Evolutionary conservation across 1,140 invertebrate species (phyloP).

Genomic region (Ericerus pela): DNA sequence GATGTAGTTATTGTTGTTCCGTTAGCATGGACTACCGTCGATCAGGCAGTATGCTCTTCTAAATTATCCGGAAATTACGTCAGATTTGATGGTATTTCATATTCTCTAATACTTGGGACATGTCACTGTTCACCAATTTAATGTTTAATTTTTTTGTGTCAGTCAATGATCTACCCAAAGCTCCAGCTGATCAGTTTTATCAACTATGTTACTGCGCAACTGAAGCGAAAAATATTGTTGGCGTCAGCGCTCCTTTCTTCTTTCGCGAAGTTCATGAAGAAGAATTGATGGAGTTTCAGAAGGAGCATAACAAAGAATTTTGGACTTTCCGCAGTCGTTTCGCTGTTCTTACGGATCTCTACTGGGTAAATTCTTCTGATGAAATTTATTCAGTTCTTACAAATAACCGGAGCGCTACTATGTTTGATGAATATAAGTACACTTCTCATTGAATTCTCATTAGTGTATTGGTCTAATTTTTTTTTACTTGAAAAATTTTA

Average conservation of each 20-base stretch:
- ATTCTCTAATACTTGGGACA: no score
- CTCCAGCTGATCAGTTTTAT: not conserved
- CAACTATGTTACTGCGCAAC: not conserved
- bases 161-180: conserved; percentile 1
- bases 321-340: not conserved
- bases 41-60: not conserved
- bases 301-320: not conserved
- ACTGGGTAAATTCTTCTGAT: not conserved
- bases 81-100: conserved; percentile 5
- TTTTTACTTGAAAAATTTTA: no score
- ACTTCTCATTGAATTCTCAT: no score
- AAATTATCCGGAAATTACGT: not conserved
- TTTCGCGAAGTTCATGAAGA: not conserved
- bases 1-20: not conserved
- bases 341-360: not conserved
- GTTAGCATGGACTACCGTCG: not conserved
- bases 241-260: not conserved
- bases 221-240: not conserved
- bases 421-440: no score
- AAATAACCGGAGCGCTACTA: no score
- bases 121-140: no score
- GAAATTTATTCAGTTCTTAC: no score
- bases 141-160: not conserved
- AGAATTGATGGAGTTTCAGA: conserved; percentile 1
- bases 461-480: no score